phyloP scores from a whole-genome alignment of 1,140 invertebrate genomes.

The Rhopalosiphum padi region DNA sequence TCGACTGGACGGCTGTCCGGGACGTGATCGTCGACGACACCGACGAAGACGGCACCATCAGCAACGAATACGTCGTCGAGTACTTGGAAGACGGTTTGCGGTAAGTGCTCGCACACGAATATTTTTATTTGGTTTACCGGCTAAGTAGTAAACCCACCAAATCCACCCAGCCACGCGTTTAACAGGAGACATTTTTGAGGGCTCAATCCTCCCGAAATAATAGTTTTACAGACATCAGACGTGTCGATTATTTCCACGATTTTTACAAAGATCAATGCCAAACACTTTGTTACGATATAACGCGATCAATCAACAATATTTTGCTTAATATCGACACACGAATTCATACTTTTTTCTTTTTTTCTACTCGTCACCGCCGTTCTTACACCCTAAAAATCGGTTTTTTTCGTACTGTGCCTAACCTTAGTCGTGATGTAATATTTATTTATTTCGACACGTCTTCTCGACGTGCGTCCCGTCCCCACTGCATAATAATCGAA shows the following conservation, averaged over 20 bases:
- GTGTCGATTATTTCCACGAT: no score
- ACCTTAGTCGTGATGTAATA: not conserved
- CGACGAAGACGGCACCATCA: not conserved
- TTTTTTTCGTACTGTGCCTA: not conserved
- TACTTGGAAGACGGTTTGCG: not conserved
- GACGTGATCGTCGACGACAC: constrained; percentile 50
- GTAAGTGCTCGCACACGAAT: not conserved
- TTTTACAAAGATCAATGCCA: no score
- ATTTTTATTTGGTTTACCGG: not conserved
- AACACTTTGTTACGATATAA: no score
- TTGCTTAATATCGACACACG: not conserved
- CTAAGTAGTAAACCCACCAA: no score
- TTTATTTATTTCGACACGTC: not conserved
- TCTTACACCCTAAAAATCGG: not conserved
- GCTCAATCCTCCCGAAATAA: not conserved
- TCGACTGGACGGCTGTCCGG: constrained; percentile 3
- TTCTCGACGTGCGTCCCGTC: not conserved
- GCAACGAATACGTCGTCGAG: constrained; percentile 42
- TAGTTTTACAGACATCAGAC: no score
- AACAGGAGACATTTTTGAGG: no score
- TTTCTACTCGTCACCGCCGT: not conserved
- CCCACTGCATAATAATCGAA: not conserved
- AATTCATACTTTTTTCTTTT: not conserved
- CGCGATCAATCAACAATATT: not conserved
- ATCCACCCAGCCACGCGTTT: fast-evolving